Conservation (phyloP, 1,140 invertebrate species). For the Drosophila nikananu region DNA sequence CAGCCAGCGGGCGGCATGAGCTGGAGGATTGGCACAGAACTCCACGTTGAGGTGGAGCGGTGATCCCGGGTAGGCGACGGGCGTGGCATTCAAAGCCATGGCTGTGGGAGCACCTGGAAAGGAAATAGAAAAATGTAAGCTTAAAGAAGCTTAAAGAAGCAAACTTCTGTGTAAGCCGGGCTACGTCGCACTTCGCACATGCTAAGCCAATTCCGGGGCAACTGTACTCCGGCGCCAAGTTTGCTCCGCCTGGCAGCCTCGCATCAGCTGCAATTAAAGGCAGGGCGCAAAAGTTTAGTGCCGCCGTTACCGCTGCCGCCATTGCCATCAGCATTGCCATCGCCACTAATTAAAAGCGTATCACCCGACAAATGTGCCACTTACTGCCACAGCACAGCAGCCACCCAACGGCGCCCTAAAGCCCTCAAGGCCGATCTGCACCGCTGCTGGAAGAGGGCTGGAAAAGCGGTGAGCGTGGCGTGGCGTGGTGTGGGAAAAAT, state of each 20-base stretch:
- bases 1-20: slow-evolving; percentile 83
- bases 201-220: slow-evolving; percentile 63
- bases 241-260: slow-evolving; percentile 37
- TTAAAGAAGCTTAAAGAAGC: slow-evolving; percentile 14
- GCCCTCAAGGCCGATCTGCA: slow-evolving; percentile 28
- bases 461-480: slow-evolving; percentile 26
- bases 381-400: slow-evolving; percentile 39
- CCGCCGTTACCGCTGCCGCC: slow-evolving; percentile 42
- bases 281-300: slow-evolving; percentile 63
- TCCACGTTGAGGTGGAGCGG: slow-evolving; percentile 86
- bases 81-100: slow-evolving; percentile 86
- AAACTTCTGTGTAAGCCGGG: slow-evolving; percentile 52
- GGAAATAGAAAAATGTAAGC: neutral
- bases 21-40: slow-evolving; percentile 87
- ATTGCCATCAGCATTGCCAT: slow-evolving; percentile 42
- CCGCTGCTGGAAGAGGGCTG: neutral
- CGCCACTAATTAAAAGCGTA: slow-evolving; percentile 80
- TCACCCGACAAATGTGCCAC: slow-evolving; percentile 68
- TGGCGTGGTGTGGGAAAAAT: slow-evolving; percentile 55
- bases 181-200: slow-evolving; percentile 45
- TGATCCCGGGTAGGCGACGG: slow-evolving; percentile 86
- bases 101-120: slow-evolving; percentile 86
- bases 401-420: neutral
- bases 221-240: slow-evolving; percentile 48
- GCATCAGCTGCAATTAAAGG: slow-evolving; percentile 69